Conservation (phyloP, 2,888 invertebrate genomes). For the Sesamia inferens region DNA sequence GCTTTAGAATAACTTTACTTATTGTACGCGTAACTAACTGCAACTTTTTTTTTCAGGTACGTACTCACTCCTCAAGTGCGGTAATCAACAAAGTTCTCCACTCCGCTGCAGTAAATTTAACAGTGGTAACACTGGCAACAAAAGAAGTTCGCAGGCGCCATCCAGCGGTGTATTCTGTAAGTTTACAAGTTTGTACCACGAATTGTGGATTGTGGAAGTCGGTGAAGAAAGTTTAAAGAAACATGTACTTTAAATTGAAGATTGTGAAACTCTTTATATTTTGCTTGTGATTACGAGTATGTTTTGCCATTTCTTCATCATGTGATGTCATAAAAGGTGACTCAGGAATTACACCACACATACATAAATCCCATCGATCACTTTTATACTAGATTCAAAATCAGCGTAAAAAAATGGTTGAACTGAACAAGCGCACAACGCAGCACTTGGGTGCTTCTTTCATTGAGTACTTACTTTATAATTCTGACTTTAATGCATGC, state of each 20-base stretch:
- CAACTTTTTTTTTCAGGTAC: constrained; percentile 70
- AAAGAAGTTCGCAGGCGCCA: constrained; percentile 71
- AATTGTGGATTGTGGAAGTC: constrained; percentile 23
- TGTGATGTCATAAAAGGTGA: neutral
- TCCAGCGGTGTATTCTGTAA: constrained; percentile 61
- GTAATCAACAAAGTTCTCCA: constrained; percentile 66
- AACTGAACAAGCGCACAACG: no score
- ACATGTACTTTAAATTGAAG: constrained; percentile 9
- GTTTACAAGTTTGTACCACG: constrained; percentile 39
- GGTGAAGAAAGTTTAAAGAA: constrained; percentile 35
- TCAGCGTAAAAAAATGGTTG: no score
- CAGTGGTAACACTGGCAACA: constrained; percentile 77
- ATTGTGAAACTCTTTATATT: constrained; percentile 14
- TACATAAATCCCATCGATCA: no score
- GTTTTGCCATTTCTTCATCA: no score
- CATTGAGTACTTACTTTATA: no score
- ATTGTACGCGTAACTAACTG: constrained; percentile 35
- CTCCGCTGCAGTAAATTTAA: constrained; percentile 70
- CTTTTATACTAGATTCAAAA: no score
- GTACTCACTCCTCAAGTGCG: constrained; percentile 50
- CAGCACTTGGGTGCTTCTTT: no score
- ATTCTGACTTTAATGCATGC: no score
- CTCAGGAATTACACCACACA: neutral
- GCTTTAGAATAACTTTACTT: constrained; percentile 7
- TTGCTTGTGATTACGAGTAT: neutral